A percentile compares a stretch with the other conserved stretches of the same genome.
Evolutionary conservation across 2,113 vertebrate genomes (phyloP).

Genomic region (Brienomyrus brachyistius): DNA sequence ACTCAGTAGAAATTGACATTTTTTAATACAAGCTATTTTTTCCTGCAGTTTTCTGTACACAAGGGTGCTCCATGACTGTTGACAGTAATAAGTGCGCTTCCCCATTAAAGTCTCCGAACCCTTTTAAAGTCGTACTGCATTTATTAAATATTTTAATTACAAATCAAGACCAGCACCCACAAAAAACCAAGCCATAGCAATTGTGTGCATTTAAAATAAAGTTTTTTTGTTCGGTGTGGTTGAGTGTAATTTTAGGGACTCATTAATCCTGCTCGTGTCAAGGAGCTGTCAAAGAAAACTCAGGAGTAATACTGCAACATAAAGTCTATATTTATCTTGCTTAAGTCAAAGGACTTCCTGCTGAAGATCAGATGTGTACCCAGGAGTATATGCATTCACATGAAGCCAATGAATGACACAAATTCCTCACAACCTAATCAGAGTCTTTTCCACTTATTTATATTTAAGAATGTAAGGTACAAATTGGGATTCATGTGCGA

Average conservation of each 20-base stretch:
- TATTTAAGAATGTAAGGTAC: background rate
- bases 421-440: constrained; percentile 12
- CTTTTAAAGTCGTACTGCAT: constrained; percentile 13
- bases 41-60: background rate
- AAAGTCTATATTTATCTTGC: constrained; percentile 25
- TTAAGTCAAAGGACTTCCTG: constrained; percentile 34
- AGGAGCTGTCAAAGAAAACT: constrained; percentile 11
- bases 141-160: constrained; percentile 21
- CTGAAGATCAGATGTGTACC: constrained; percentile 5
- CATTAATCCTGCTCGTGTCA: constrained; percentile 43
- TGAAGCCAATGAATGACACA: constrained; percentile 28
- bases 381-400: constrained; percentile 18
- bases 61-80: background rate
- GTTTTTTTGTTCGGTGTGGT: background rate
- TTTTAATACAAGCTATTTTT: background rate
- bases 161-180: background rate
- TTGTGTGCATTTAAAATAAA: constrained; percentile 27
- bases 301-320: constrained; percentile 20
- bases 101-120: background rate
- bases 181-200: constrained; percentile 9
- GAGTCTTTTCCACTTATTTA: background rate
- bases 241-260: constrained; percentile 35
- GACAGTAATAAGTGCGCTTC: background rate
- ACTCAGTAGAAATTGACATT: background rate
- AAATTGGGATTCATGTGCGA: background rate